phyloP scores from a whole-genome alignment of 1,140 invertebrate species.

The Zaprionus africanus region DNA sequence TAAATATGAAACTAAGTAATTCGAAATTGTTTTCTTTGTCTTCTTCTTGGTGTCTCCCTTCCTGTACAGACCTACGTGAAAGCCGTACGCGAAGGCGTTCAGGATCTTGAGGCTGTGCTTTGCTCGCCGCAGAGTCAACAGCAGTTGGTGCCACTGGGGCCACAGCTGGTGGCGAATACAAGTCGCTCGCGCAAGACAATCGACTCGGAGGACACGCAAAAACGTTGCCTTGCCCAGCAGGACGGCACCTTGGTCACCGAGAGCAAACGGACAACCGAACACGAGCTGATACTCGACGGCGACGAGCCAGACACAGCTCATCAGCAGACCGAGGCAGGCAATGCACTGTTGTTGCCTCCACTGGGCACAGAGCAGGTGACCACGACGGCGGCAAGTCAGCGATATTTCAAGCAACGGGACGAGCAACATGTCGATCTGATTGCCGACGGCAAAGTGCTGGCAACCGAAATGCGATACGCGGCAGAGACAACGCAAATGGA shows the following conservation, averaged over 20 bases:
- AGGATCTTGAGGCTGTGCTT: slow-evolving; percentile 89
- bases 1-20: neutral
- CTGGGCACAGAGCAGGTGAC: slow-evolving; percentile 60
- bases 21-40: neutral
- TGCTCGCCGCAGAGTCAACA: slow-evolving; percentile 85
- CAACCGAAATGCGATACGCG: slow-evolving; percentile 90
- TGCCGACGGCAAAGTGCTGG: slow-evolving; percentile 89
- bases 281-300: slow-evolving; percentile 91
- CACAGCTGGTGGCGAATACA: slow-evolving; percentile 90
- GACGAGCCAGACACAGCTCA: slow-evolving; percentile 85
- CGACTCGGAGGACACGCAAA: slow-evolving; percentile 92
- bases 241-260: slow-evolving; percentile 94
- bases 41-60: neutral
- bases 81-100: slow-evolving; percentile 88
- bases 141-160: slow-evolving; percentile 87
- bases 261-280: slow-evolving; percentile 91
- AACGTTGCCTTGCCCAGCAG: slow-evolving; percentile 87
- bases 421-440: slow-evolving; percentile 91
- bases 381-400: slow-evolving; percentile 77
- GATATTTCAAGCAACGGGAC: slow-evolving; percentile 86
- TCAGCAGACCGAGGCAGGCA: slow-evolving; percentile 72
- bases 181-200: slow-evolving; percentile 90
- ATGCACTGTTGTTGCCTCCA: slow-evolving; percentile 36
- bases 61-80: slow-evolving; percentile 89
- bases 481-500: slow-evolving; percentile 90